Conservation (phyloP, 2,797 vertebrate genomes). For the Salmo trutta region DNA sequence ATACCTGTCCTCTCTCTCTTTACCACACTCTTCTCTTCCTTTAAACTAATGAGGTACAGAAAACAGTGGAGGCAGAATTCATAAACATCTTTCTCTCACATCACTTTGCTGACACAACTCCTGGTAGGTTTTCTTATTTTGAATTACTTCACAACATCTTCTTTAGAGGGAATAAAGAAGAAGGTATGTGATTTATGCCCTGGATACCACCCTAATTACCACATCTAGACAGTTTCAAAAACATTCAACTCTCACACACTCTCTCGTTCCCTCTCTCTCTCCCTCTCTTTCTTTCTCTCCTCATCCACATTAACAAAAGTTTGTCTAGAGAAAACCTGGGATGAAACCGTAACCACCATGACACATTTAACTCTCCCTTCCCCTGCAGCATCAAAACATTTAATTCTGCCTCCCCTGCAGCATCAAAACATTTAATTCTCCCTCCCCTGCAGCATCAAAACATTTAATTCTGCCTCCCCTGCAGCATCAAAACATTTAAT, state of each 20-base stretch:
- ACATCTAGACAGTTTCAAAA: conserved; percentile 73
- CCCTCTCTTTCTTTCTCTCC: neutral
- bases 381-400: too few species aligned
- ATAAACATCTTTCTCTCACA: conserved; percentile 54
- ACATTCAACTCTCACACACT: conserved; percentile 16
- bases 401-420: too few species aligned
- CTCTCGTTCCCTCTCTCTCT: too few species aligned
- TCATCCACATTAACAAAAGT: conserved; percentile 9
- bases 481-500: too few species aligned
- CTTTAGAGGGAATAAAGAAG: conserved; percentile 56
- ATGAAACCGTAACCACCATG: conserved; percentile 6
- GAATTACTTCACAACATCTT: conserved; percentile 57
- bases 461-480: too few species aligned
- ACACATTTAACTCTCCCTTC: too few species aligned
- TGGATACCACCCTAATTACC: conserved; percentile 65
- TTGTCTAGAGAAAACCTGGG: conserved; percentile 42
- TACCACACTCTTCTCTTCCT: neutral
- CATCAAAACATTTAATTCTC: too few species aligned
- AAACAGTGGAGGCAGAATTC: conserved; percentile 30
- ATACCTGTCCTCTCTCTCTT: neutral
- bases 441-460: too few species aligned
- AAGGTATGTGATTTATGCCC: conserved; percentile 41
- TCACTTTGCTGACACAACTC: conserved; percentile 43
- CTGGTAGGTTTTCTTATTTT: conserved; percentile 41
- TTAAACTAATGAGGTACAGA: conserved; percentile 33